Evolutionary conservation across 2,797 vertebrate genomes (phyloP), one percentile per base, ranked within the genome.

Genomic region (Crocodylus rhombifer): DNA sequence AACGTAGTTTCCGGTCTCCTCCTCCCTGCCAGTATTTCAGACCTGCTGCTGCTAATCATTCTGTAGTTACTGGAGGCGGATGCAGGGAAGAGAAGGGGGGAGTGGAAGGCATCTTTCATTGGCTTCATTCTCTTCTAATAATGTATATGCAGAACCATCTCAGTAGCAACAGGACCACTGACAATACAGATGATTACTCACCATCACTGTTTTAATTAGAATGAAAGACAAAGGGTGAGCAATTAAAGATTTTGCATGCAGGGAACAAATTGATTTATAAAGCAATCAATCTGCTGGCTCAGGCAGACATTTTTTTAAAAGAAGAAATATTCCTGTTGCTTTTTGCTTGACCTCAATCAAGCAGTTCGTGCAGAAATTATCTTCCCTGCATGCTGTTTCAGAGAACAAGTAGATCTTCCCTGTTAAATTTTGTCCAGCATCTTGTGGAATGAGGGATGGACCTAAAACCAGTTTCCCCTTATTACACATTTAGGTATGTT

Each of bases 131-230:
- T 7, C 60, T 30, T 89, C n/a, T 75, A 21, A 33, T 60, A 20
- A 2, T 87, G 21, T 77, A 57, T 28, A 60, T 91, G 88, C 83
- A 94, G 67, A 94, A 87, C 20, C 56, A 51, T 77, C 85, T 91
- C 57, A 90, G 84, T 76, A 91, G 93, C 61, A 92, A 84, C 63
- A 77, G 82, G 20, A 65, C 88, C 42, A 30, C 15, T 83, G 86
- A 94, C 95, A 95, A 85, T 95, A 62, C 91, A 84, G 42, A 90
- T 92, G 92, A 97, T 95, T 95, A 83, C 77, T 92, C 89, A 84
- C 62, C 86, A 90, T 90, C 62, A 21, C 81, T 95, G 2, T 85
- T 84, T 97, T 97, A 97, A 96, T 96, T 95, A 92, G 91, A 75
- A 62, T 90, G 77, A 93, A 93, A 93, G 86, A 77, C 30, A n/a